A percentile compares a stretch with the other conserved stretches of the same genome.
Conservation (phyloP, 2,797 vertebrate species). For the Rallus crepitans region DNA sequence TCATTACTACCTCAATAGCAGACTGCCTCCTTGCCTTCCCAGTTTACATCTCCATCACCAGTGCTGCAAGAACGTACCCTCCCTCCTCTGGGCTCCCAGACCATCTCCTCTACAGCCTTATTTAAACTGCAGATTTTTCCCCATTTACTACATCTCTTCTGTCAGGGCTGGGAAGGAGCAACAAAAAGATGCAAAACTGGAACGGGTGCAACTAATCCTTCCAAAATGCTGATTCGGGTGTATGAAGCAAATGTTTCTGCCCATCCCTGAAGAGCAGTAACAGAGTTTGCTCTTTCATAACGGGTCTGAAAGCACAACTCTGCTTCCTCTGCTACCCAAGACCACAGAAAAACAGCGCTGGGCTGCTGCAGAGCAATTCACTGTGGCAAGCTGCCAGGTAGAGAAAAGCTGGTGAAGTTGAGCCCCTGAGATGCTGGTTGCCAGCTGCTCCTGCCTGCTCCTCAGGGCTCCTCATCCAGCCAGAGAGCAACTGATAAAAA, state of each 20-base stretch:
- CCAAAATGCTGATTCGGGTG: neutral
- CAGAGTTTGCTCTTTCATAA: neutral
- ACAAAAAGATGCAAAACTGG: neutral
- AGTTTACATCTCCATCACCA: fast-evolving
- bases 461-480: neutral
- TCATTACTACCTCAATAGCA: fast-evolving
- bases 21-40: neutral
- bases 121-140: neutral
- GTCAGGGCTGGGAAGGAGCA: neutral
- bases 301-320: fast-evolving
- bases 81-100: neutral
- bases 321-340: neutral
- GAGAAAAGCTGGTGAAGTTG: neutral
- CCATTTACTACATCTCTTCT: neutral
- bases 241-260: neutral
- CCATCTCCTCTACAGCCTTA: neutral
- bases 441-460: constrained; percentile 9
- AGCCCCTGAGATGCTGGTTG: fast-evolving
- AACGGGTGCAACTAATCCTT: neutral
- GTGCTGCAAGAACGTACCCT: neutral
- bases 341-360: neutral
- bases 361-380: neutral
- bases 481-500: fast-evolving
- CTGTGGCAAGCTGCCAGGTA: neutral
- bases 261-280: neutral